Conservation (phyloP, 2,113 vertebrate genomes). For the Psittacara wagleri region DNA sequence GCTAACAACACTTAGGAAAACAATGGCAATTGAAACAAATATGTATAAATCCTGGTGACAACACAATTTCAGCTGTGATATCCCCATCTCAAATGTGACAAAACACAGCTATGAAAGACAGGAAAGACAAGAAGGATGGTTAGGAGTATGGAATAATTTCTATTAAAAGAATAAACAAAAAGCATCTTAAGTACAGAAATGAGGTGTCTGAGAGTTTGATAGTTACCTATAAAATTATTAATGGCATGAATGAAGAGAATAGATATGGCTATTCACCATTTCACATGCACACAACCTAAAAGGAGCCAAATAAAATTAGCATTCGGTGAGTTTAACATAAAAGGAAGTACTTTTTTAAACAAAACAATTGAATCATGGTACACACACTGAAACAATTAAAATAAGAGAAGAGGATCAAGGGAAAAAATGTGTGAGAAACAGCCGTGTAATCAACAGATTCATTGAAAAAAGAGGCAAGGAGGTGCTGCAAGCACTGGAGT, state of each 20-base stretch:
- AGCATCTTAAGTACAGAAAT: background rate
- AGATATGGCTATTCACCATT: background rate
- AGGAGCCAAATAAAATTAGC: background rate
- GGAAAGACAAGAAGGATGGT: rapidly evolving
- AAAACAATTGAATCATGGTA: background rate
- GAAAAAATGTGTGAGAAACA: background rate
- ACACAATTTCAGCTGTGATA: background rate
- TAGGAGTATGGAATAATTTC: background rate
- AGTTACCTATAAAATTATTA: background rate
- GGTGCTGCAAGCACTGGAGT: background rate
- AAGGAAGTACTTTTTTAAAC: background rate
- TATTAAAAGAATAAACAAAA: background rate
- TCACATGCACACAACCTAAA: background rate
- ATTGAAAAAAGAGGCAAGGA: background rate
- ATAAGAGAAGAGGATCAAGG: background rate
- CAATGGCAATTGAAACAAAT: background rate
- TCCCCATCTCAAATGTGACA: background rate
- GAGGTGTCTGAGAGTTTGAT: background rate
- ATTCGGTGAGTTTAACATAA: background rate
- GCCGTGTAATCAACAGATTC: background rate
- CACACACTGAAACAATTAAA: background rate
- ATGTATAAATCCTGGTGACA: background rate
- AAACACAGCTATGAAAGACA: background rate
- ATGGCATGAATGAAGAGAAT: background rate
- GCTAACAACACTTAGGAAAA: background rate